phyloP scores from a whole-genome alignment of 2,888 invertebrate species.

The Drosophila infuscata region DNA sequence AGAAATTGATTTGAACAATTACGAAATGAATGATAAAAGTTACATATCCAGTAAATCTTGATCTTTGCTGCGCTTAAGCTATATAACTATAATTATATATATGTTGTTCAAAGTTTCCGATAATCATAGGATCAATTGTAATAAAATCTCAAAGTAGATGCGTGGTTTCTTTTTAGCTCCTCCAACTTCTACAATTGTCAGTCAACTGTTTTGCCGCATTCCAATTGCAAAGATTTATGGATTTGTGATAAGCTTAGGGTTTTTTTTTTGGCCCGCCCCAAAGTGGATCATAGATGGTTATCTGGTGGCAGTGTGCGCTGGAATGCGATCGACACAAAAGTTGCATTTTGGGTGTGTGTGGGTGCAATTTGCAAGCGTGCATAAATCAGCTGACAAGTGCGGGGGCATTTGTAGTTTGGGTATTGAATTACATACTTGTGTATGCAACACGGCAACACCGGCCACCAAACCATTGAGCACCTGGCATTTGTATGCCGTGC shows the following conservation, averaged over 20 bases:
- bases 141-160: neutral
- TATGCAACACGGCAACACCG: constrained; percentile 40
- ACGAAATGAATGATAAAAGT: neutral
- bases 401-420: constrained; percentile 66
- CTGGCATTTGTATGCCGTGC: constrained; percentile 7
- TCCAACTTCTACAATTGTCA: neutral
- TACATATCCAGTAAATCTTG: neutral
- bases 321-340: constrained; percentile 70
- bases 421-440: constrained; percentile 73
- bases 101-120: neutral
- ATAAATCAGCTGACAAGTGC: constrained; percentile 78
- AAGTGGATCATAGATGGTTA: constrained; percentile 20
- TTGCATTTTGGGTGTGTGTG: constrained; percentile 65
- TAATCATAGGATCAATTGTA: neutral
- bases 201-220: neutral
- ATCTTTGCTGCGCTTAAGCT: neutral
- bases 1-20: neutral
- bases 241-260: constrained; percentile 4
- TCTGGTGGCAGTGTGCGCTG: constrained; percentile 58
- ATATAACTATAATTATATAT: neutral
- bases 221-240: constrained; percentile 4
- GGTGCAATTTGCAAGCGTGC: constrained; percentile 76
- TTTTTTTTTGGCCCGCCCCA: neutral
- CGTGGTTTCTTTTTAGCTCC: neutral
- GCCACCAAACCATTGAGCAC: constrained; percentile 49